A percentile compares a stretch with the other conserved stretches of the same genome.
These are phyloP conservation scores for Cetonia aurata DNA, from an alignment of 2,888 invertebrate species.

Conservation along the genomic window DNA sequence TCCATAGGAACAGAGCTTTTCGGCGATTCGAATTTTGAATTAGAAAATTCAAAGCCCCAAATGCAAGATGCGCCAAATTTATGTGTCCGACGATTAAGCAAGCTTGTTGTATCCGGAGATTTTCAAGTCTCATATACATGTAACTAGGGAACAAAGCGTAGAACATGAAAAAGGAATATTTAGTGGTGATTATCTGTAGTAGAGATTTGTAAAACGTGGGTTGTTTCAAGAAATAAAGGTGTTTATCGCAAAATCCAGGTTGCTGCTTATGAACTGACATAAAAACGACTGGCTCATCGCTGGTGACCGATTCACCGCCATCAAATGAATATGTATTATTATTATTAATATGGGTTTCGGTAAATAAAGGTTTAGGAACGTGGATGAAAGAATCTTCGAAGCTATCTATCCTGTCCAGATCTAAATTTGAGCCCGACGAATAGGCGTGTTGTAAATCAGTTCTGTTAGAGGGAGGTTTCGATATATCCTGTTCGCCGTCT, in stretches of 20 bases:
- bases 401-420: constrained; percentile 67
- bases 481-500: constrained; percentile 49
- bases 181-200: constrained; percentile 69
- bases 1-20: constrained; percentile 59
- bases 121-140: constrained; percentile 62
- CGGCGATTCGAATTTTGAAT: constrained; percentile 58
- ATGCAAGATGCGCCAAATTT: constrained; percentile 55
- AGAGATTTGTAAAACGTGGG: constrained; percentile 71
- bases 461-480: constrained; percentile 8
- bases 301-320: constrained; percentile 49
- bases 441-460: constrained; percentile 21
- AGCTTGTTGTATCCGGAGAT: constrained; percentile 55
- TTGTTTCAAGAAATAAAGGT: constrained; percentile 55
- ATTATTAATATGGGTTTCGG: constrained; percentile 70
- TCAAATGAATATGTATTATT: constrained; percentile 63
- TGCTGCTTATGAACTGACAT: constrained; percentile 51
- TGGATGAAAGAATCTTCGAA: constrained; percentile 56
- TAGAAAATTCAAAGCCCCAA: constrained; percentile 57
- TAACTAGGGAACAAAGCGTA: constrained; percentile 70
- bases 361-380: constrained; percentile 70
- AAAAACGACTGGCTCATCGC: constrained; percentile 58
- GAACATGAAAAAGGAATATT: constrained; percentile 69
- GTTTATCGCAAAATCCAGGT: constrained; percentile 28
- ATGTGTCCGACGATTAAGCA: constrained; percentile 58
- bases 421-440: constrained; percentile 50